Conservation (phyloP, 2,888 invertebrate species). For the Boloria euphrosyne region DNA sequence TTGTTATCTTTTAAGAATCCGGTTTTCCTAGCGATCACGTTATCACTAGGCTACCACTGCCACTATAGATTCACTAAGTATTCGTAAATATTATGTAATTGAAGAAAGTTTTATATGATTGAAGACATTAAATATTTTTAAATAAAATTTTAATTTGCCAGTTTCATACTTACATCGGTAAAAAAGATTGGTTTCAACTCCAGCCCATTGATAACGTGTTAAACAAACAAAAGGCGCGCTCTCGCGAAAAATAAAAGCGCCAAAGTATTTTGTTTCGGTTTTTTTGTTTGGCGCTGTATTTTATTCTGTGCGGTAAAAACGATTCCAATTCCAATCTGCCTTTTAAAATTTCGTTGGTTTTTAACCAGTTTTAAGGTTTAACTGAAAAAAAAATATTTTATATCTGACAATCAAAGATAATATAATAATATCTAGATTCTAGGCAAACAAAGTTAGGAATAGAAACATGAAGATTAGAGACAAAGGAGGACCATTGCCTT, state of each 20-base stretch:
- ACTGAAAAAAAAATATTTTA: slow-evolving; percentile 28
- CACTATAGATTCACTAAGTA: no score
- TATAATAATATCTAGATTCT: neutral
- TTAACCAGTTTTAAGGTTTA: slow-evolving; percentile 23
- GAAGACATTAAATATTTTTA: no score
- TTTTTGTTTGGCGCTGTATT: slow-evolving; percentile 38
- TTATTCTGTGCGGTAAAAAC: slow-evolving; percentile 41
- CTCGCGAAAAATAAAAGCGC: slow-evolving; percentile 27
- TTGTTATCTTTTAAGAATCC: no score
- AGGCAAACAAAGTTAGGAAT: no score
- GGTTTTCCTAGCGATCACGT: no score
- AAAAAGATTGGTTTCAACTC: slow-evolving; percentile 4
- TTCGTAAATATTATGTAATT: no score
- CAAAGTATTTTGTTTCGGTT: slow-evolving; percentile 30
- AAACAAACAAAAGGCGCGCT: slow-evolving; percentile 29
- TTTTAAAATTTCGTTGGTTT: slow-evolving; percentile 31
- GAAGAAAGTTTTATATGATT: no score
- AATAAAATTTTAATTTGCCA: neutral
- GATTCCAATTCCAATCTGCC: slow-evolving; percentile 39
- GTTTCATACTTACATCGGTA: slow-evolving; percentile 1
- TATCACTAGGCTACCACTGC: no score
- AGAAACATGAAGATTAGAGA: no score
- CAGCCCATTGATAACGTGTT: slow-evolving; percentile 29
- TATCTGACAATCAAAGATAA: neutral
- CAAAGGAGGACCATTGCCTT: no score